phyloP scores from a whole-genome alignment of 2,113 vertebrate genomes.

The Calidris pugnax region DNA sequence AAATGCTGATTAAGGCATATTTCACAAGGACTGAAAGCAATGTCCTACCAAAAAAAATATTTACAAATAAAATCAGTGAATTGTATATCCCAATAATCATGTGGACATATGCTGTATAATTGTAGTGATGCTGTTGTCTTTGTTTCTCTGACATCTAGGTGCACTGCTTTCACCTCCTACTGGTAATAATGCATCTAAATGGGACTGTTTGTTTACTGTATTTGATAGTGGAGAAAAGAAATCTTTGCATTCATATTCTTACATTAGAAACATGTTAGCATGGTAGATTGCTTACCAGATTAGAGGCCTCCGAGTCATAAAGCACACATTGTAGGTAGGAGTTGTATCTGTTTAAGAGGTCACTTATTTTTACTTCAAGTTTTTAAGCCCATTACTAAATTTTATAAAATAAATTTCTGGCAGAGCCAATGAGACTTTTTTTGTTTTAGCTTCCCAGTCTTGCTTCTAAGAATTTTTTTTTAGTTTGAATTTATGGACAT shows the following conservation, averaged over 20 bases:
- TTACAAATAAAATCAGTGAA: not conserved
- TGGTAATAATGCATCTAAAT: not conserved
- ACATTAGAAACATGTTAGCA: not conserved
- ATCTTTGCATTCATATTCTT: not conserved
- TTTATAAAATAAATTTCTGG: not conserved
- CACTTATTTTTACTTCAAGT: not conserved
- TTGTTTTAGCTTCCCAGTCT: not conserved
- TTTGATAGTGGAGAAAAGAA: not conserved
- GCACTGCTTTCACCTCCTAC: not conserved
- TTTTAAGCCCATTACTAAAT: not conserved
- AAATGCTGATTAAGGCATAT: not conserved
- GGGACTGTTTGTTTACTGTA: not conserved
- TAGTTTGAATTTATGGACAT: not conserved
- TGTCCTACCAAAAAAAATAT: not conserved
- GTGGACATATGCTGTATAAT: not conserved
- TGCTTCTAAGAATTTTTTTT: not conserved
- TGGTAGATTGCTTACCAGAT: not conserved
- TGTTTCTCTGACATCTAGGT: not conserved
- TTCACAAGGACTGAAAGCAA: not conserved
- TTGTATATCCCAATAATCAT: not conserved
- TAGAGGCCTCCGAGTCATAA: not conserved
- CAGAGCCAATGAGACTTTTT: not conserved
- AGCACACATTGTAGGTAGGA: not conserved
- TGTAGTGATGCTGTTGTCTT: not conserved
- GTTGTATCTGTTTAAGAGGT: not conserved